These are phyloP conservation scores for Micropoecilia bifurca DNA, from an alignment of 2,797 vertebrate species.

Conservation along the genomic window DNA sequence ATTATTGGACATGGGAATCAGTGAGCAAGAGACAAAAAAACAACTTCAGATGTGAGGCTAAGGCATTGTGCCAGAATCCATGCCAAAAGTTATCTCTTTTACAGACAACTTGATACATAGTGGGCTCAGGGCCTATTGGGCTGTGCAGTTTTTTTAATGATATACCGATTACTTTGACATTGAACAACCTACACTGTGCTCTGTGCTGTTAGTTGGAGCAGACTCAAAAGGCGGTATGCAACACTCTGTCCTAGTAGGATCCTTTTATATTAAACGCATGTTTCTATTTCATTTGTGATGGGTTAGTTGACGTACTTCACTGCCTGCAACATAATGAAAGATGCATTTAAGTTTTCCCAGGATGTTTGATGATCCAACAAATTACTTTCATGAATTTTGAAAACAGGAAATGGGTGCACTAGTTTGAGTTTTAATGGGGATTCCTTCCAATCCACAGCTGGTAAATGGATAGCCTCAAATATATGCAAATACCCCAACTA, in stretches of 20 bases:
- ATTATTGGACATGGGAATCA: constrained; percentile 37
- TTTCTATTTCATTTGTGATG: not conserved
- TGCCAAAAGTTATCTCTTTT: constrained; percentile 45
- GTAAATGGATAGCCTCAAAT: not conserved
- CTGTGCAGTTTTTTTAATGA: constrained; percentile 47
- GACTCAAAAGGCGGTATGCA: not conserved
- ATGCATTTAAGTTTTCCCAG: not conserved
- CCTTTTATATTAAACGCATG: not conserved
- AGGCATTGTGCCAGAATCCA: constrained; percentile 32
- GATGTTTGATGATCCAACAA: not conserved
- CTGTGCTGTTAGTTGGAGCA: constrained; percentile 17
- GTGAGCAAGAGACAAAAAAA: constrained; percentile 40
- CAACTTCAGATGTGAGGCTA: constrained; percentile 33
- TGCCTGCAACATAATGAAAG: not conserved
- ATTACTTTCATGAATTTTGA: not conserved
- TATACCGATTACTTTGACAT: constrained; percentile 51
- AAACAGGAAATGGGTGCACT: not conserved
- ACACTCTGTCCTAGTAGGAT: not conserved
- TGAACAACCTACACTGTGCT: constrained; percentile 42
- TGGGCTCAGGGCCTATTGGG: constrained; percentile 47
- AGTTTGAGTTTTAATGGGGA: not conserved
- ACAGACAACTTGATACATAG: constrained; percentile 45
- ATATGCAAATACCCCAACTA: not conserved
- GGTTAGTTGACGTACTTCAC: not conserved
- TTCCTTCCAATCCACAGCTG: not conserved